Conservation (phyloP, 2,113 vertebrate genomes). For the Seriola rivoliana region DNA sequence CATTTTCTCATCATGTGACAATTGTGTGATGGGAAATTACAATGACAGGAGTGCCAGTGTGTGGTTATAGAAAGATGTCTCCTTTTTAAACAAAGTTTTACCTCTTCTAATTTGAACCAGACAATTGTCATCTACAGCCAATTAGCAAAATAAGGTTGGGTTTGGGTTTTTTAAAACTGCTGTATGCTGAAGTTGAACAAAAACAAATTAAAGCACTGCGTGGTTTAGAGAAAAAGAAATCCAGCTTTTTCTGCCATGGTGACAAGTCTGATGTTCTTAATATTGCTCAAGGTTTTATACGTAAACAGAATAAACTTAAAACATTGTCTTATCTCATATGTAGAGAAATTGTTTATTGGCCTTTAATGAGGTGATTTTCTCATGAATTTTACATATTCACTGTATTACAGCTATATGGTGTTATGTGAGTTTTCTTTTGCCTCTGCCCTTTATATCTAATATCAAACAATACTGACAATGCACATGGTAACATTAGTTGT, state of each 20-base stretch:
- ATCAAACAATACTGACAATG: not conserved
- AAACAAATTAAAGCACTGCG: conserved; percentile 3
- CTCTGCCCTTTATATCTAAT: not conserved
- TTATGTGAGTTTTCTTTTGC: not conserved
- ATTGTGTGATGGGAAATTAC: not conserved
- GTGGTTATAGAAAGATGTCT: not conserved
- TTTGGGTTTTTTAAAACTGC: conserved; percentile 22
- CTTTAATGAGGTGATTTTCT: not conserved
- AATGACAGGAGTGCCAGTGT: not conserved
- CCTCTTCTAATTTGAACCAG: not conserved
- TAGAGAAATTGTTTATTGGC: not conserved
- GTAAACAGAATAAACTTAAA: not conserved
- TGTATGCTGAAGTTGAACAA: conserved; percentile 28
- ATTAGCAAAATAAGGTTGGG: conserved; percentile 24
- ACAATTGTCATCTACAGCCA: conserved; percentile 10
- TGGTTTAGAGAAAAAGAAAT: not conserved
- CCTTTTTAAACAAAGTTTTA: not conserved
- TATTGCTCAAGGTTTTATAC: not conserved
- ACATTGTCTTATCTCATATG: not conserved
- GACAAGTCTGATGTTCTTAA: not conserved
- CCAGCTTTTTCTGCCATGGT: not conserved
- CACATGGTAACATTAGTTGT: not conserved
- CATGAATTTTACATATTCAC: not conserved
- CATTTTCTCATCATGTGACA: not conserved
- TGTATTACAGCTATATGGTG: not conserved